These are phyloP conservation scores for Embiotoca jacksoni DNA, from an alignment of 2,113 vertebrate species.

Conservation along the genomic window DNA sequence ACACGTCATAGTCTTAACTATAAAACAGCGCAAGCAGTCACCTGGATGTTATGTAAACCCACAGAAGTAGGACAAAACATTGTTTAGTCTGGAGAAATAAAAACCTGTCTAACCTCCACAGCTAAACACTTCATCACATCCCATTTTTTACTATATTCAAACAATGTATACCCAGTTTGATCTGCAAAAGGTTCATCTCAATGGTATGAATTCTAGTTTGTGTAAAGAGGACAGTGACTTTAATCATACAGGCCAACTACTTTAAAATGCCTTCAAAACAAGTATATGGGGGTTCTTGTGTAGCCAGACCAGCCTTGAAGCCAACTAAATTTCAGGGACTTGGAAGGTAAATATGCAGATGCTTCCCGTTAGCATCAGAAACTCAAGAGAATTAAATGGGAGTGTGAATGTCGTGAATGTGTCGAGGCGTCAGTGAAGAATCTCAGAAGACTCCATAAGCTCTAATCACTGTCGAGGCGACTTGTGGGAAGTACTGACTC, in stretches of 20 bases:
- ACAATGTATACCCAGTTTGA: not conserved
- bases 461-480: conserved; percentile 15
- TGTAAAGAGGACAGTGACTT: not conserved
- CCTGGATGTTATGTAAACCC: not conserved
- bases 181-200: not conserved
- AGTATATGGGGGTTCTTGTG: not conserved
- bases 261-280: not conserved
- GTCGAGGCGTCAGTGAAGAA: not conserved
- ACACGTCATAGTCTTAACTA: not conserved
- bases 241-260: not conserved
- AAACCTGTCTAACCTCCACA: not conserved
- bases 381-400: not conserved
- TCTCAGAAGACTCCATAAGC: conserved; percentile 9
- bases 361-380: not conserved
- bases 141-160: not conserved
- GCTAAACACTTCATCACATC: not conserved
- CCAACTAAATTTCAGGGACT: not conserved
- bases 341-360: not conserved
- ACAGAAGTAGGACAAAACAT: not conserved
- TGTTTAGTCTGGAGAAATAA: not conserved
- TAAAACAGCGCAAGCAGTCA: not conserved
- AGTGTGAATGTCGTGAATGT: not conserved
- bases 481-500: conserved; percentile 27
- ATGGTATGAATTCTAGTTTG: not conserved
- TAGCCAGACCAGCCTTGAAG: not conserved